These are phyloP conservation scores for Anagrus nilaparvatae DNA, from an alignment of 1,140 invertebrate genomes.

Conservation along the genomic window DNA sequence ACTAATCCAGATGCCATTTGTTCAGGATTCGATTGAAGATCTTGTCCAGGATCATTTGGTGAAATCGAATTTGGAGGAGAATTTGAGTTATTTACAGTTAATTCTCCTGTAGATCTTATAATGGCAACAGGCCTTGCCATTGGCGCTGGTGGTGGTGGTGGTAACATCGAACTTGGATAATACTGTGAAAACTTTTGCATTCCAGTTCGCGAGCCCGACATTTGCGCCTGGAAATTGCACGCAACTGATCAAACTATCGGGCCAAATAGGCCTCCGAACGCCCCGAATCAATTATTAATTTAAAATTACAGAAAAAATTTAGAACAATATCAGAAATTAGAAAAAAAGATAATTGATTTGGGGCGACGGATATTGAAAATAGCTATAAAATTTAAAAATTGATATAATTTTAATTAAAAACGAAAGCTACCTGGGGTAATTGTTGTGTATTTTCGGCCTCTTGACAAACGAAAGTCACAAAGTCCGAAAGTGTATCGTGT, in stretches of 20 bases:
- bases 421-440: slow-evolving; percentile 59
- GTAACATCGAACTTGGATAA: slow-evolving; percentile 81
- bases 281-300: slow-evolving; percentile 15
- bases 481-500: slow-evolving; percentile 88
- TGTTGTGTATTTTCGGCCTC: slow-evolving; percentile 77
- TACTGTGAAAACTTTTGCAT: slow-evolving; percentile 68
- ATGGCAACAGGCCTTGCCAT: slow-evolving; percentile 94
- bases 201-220: slow-evolving; percentile 50
- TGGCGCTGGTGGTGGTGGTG: slow-evolving; percentile 89
- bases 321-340: background rate
- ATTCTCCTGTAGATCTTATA: slow-evolving; percentile 73
- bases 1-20: slow-evolving; percentile 41
- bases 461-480: slow-evolving; percentile 93
- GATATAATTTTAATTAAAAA: slow-evolving; percentile 12
- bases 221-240: slow-evolving; percentile 44
- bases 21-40: slow-evolving; percentile 33
- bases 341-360: slow-evolving; percentile 3
- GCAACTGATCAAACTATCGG: slow-evolving; percentile 39
- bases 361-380: slow-evolving; percentile 29
- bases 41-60: slow-evolving; percentile 38
- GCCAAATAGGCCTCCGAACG: slow-evolving; percentile 26
- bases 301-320: no score
- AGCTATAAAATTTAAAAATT: background rate
- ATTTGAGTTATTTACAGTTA: slow-evolving; percentile 38
- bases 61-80: slow-evolving; percentile 47